Conservation (phyloP, 2,888 invertebrate species). For the Drosophila lacicola region DNA sequence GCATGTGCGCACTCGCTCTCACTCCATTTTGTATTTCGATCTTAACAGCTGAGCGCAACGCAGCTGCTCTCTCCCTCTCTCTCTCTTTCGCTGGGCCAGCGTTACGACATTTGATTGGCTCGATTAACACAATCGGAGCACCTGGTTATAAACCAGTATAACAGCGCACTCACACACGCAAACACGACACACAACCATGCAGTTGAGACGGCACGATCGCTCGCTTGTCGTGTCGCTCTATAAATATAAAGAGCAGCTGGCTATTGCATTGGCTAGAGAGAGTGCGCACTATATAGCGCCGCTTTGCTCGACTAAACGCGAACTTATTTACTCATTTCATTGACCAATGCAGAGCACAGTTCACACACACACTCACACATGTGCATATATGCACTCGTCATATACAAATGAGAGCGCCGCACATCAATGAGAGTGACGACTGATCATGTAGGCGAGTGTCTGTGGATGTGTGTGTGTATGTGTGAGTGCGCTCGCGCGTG, state of each 20-base stretch:
- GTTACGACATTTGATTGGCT: slow-evolving; percentile 82
- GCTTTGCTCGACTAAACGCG: slow-evolving; percentile 54
- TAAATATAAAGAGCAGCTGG: slow-evolving; percentile 65
- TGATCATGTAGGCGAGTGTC: slow-evolving; percentile 37
- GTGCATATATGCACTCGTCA: slow-evolving; percentile 1
- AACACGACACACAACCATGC: slow-evolving; percentile 9
- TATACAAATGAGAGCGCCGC: slow-evolving; percentile 48
- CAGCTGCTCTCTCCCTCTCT: slow-evolving; percentile 23
- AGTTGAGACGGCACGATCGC: slow-evolving; percentile 42
- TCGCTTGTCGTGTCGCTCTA: slow-evolving; percentile 56
- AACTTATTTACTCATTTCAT: slow-evolving; percentile 82
- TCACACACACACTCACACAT: slow-evolving; percentile 21
- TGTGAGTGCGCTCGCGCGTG: neutral
- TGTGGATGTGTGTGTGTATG: slow-evolving; percentile 32
- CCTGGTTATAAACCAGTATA: slow-evolving; percentile 79
- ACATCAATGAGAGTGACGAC: slow-evolving; percentile 12
- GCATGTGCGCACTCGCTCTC: slow-evolving; percentile 39
- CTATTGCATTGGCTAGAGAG: slow-evolving; percentile 43
- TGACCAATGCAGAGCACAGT: slow-evolving; percentile 83
- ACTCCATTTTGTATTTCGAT: slow-evolving; percentile 63
- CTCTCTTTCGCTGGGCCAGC: slow-evolving; percentile 33
- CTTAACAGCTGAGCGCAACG: slow-evolving; percentile 30
- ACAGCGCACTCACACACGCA: slow-evolving; percentile 43
- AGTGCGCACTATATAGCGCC: slow-evolving; percentile 53
- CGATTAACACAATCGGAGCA: slow-evolving; percentile 83